Evolutionary conservation across 92 coral and sea anemone species (phyloP).

Genomic region (Phenganax marumi): DNA sequence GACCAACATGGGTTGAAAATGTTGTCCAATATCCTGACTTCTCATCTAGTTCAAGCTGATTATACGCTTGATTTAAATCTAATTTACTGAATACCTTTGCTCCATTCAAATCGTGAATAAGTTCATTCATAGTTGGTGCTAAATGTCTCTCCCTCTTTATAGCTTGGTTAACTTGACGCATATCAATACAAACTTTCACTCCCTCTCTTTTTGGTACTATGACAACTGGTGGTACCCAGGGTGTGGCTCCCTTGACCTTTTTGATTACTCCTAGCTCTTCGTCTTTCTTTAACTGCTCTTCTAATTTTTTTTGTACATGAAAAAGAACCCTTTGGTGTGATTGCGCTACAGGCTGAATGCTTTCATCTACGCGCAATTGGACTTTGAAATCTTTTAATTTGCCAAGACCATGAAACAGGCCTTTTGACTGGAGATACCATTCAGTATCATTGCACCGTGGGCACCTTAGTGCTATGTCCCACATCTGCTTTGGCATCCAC

Average conservation of each 20-base stretch:
- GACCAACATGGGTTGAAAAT: conserved; percentile 50
- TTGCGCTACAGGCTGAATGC: conserved; percentile 55
- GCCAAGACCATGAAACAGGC: conserved; percentile 67
- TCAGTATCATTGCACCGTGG: too few species aligned
- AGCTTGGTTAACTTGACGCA: conserved; percentile 53
- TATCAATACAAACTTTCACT: conserved; percentile 50
- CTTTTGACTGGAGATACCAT: too few species aligned
- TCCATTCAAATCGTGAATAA: conserved; percentile 62
- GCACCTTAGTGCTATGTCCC: too few species aligned
- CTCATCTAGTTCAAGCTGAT: conserved; percentile 58
- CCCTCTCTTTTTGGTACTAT: conserved; percentile 62
- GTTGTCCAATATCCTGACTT: conserved; percentile 45
- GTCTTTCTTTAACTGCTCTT: conserved; percentile 40
- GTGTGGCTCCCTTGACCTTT: conserved; percentile 59
- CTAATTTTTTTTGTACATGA: conserved; percentile 58
- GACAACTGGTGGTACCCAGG: conserved; percentile 65
- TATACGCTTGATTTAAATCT: conserved; percentile 56
- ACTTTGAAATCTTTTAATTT: conserved; percentile 60
- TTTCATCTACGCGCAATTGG: conserved; percentile 56
- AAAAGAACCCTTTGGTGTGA: conserved; percentile 61
- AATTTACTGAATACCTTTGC: conserved; percentile 60
- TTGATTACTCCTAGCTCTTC: conserved; percentile 52
- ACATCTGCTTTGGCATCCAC: too few species aligned
- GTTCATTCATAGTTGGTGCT: conserved; percentile 60
- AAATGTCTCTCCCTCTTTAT: conserved; percentile 59